Evolutionary conservation across 2,888 invertebrate species (phyloP), one percentile per base, ranked within the genome.

Genomic region (Melitaea athalia): DNA sequence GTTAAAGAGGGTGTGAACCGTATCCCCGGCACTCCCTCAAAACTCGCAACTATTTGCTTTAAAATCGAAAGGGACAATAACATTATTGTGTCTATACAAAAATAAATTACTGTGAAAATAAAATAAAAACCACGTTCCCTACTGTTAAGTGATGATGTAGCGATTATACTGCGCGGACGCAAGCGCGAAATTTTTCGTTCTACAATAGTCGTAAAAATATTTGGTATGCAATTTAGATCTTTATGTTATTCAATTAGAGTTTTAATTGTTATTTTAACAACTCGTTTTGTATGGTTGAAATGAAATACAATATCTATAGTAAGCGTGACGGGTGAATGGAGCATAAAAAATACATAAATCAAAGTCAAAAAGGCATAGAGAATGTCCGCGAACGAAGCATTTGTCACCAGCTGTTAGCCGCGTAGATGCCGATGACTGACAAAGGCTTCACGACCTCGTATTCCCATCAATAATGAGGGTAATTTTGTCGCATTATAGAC

Each of bases 351-450:
- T 76, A 78, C 85, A 93, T 93, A 93, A 93, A 93, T 93, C 93
- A 93, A 93, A 93, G 93, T 93, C 93, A 92, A 93, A 93, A 92
- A 92, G 92, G 93, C 92, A 91, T 89, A 90, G 88, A 89, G 89
- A 93, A 93, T 90, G 85, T 85, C 80, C 79, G 83, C 81, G 87
- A 87, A 83, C 88, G 87, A 88, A 85, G 85, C 83, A 75, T 86
- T 85, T 86, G 91, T 89, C 89, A 85, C 91, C 92, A 92, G 92
- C 92, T 92, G 92, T 85, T 82, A 71, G 64, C 31, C 6, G 50
- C 50, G 24, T 64, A 76, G 80, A 74, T 74, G 74, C 75, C 70
- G 74, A 74, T 77, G 76, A 79, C 79, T 71, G 77, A 81, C 85
- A 83, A 83, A 79, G 85, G 85, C 81, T 87, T 87, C 82, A 88